Conservation (phyloP, 2,113 vertebrate genomes). For the Galeopterus variegatus region DNA sequence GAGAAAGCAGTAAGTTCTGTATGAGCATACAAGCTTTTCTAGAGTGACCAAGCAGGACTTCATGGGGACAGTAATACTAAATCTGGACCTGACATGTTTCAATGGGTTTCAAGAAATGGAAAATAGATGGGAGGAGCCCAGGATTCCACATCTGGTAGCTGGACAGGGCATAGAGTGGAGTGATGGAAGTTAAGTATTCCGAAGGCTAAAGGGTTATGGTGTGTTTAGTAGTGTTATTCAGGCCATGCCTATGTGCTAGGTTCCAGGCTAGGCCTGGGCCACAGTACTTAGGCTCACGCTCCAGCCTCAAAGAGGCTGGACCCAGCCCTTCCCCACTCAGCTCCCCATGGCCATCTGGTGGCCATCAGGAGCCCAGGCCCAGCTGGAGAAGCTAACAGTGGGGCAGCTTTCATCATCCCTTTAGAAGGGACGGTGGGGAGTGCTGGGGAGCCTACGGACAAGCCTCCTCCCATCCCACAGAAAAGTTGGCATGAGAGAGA, state of each 20-base stretch:
- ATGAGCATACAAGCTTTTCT: not conserved
- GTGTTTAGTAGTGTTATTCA: not conserved
- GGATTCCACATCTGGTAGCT: not conserved
- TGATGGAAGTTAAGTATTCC: not conserved
- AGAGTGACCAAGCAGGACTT: not conserved
- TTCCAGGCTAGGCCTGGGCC: not conserved
- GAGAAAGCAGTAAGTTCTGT: not conserved
- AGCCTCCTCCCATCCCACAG: not conserved
- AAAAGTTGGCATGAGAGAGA: constrained; percentile 40
- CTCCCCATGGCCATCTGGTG: not conserved
- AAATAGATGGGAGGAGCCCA: not conserved
- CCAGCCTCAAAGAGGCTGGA: not conserved
- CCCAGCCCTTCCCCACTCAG: too few relatives aligned
- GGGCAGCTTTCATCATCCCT: not conserved
- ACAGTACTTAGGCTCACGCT: not conserved
- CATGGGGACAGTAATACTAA: not conserved
- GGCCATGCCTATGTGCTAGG: not conserved
- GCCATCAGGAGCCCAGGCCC: not conserved
- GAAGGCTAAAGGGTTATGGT: not conserved
- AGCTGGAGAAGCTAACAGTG: not conserved
- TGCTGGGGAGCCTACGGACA: not conserved
- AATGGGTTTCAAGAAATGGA: constrained; percentile 9
- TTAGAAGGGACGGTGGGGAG: not conserved
- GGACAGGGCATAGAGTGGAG: not conserved
- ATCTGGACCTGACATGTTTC: not conserved